Evolutionary conservation across 2,888 invertebrate species (phyloP).

Genomic region (Meganola albula): DNA sequence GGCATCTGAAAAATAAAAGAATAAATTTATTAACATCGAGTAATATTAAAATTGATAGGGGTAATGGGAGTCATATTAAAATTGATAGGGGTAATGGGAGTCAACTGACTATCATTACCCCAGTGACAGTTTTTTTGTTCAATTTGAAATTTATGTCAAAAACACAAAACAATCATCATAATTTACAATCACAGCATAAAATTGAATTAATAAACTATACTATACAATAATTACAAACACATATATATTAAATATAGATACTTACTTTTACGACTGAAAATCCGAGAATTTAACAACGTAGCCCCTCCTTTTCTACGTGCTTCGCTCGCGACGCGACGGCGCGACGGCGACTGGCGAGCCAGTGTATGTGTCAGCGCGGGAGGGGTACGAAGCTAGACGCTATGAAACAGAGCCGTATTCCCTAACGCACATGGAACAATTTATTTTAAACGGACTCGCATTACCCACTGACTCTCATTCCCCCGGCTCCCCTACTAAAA

Average conservation of each 20-base stretch:
- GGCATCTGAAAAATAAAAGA: constrained; percentile 7
- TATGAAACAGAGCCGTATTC: neutral
- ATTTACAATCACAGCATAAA: too few species aligned
- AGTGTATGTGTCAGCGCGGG: neutral
- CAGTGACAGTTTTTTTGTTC: neutral
- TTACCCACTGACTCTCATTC: constrained; percentile 1
- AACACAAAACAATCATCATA: neutral
- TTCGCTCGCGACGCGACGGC: too few species aligned
- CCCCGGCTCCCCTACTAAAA: constrained; percentile 2
- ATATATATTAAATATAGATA: neutral
- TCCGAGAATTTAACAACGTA: neutral
- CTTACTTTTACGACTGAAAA: neutral
- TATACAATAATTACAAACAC: too few species aligned
- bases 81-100: constrained; percentile 2
- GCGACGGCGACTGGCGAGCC: too few species aligned
- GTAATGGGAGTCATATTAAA: too few species aligned
- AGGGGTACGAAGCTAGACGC: neutral
- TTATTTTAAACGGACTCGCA: neutral
- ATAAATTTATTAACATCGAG: too few species aligned
- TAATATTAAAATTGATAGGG: too few species aligned
- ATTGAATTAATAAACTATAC: constrained; percentile 1
- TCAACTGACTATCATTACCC: constrained; percentile 1
- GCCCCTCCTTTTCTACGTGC: neutral
- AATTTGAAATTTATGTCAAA: neutral
- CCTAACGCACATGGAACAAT: neutral